Base-by-base conservation (phyloP, 2,888 invertebrate species). In the Tenthredo scrophulariae region DNA sequence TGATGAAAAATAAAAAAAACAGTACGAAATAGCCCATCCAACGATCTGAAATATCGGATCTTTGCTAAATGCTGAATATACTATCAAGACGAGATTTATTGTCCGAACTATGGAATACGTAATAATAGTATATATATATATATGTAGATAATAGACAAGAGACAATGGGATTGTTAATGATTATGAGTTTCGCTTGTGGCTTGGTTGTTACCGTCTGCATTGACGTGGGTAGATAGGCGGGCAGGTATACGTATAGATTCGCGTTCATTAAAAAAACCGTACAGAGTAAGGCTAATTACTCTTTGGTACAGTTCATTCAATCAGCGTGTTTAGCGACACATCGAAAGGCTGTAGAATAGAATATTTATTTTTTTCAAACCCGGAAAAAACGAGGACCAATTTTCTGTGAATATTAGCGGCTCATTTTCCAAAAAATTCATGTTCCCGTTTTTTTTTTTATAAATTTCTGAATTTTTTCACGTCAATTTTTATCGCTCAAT, bases 81-180 rank as follows among this genome's bases (percentile, higher is more conserved):
- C 37, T 37, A 43, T 10, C 2, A 43, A 43, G 40, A 9, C 40
- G 10, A 43, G 46, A 15, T 3, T 46, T 13, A 46, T 46, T 15
- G 29, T 10, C 13, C 26, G n/a, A 5, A 37, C 37, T 37, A 29
- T 70, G 26, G 70, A 2, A 33, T 29, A n/a, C 7, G 7, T 37
- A 37, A 7, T 37, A 37, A 7, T 37, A 7, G 5, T 37, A 37
- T 37, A 33, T 33, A 2, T 33, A 33, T 33, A 62, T 37, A 18
- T 37, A 33, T 13, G 33, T 29, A n/a, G 33, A 33, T 33, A 70
- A 37, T 33, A 37, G 18, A 70, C 13, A 13, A 62, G 26, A 62
- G 70, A 70, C 70, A 70, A 70, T 70, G 37, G 70, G 37, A 70
- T 70, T 70, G 33, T 70, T 70, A 70, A 70, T 70, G 70, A 70